These are phyloP conservation scores for Leptobrachium ailaonicum DNA, from an alignment of 2,113 vertebrate genomes.

Conservation along the genomic window DNA sequence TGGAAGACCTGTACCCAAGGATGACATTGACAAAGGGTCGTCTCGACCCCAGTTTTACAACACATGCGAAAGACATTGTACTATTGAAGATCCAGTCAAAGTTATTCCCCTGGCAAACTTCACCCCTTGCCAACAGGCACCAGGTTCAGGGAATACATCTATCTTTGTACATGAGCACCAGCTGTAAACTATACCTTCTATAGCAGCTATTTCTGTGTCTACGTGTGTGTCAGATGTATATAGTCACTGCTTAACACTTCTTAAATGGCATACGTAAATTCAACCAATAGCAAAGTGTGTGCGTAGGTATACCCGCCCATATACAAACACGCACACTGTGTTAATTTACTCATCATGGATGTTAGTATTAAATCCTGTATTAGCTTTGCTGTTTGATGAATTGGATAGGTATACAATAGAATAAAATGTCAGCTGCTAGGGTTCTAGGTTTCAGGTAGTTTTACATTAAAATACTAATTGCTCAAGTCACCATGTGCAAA, in stretches of 20 bases:
- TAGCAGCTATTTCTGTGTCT: conserved; percentile 52
- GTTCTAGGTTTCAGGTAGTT: neutral
- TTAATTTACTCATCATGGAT: conserved; percentile 25
- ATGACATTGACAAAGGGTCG: conserved; percentile 79
- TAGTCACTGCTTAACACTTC: conserved; percentile 53
- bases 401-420: conserved; percentile 51
- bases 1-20: conserved; percentile 81
- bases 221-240: conserved; percentile 50
- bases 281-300: conserved; percentile 53
- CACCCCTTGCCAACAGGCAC: conserved; percentile 66
- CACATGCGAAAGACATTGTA: conserved; percentile 84
- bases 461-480: conserved; percentile 16
- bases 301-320: conserved; percentile 48
- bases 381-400: conserved; percentile 18
- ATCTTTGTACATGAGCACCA: conserved; percentile 85
- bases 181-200: conserved; percentile 66
- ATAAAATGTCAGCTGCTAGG: conserved; percentile 12
- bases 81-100: conserved; percentile 82
- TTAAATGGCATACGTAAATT: neutral
- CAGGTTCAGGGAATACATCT: conserved; percentile 58
- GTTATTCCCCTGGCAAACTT: conserved; percentile 90
- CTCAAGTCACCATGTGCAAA: neutral
- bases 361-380: conserved; percentile 49
- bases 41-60: conserved; percentile 84
- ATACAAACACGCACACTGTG: conserved; percentile 41